Evolutionary conservation across 2,797 vertebrate species (phyloP), one percentile per base, ranked within the genome.

Genomic region (Acanthis flammea): DNA sequence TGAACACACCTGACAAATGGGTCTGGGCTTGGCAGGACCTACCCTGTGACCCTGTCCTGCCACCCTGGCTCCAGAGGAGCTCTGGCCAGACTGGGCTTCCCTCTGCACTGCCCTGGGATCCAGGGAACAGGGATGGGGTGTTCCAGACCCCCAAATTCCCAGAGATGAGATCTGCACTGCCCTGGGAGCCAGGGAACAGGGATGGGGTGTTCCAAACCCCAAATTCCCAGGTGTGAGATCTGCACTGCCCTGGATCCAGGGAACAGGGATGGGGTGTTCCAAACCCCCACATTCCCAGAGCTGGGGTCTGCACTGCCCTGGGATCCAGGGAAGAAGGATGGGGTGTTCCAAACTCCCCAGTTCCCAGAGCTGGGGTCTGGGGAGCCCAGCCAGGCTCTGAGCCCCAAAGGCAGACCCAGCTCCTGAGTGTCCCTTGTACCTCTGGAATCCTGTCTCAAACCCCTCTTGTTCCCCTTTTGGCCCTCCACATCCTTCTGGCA

Each of bases 1-100:
- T 80, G 14, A 22, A 66, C 71, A 47, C 14, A 25, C 61, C 84
- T 62, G 84, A 82, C 70, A 80, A 79, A 94, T 72, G 62, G 37
- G 55, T 6, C 33, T 27, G 53, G 86, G 54, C 33, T 35, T 24
- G 62, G 51, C 78, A 75, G 60, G 78, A 67, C 12, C 15, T 18
- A 15, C 22, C 58, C 75, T 24, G 45, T 50, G 51, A n/a, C 35
- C 72, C 51, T 76, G 37, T 53, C n/a, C 58, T 61, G 55, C 68
- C 81, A 37, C 3, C n/a, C 79, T 33, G 39, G 31, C 77, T 74
- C 71, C 57, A 54, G 37, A 55, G 6, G 42, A 37, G 39, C 72
- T 63, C 31, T 22, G 51, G 5, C 53, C 28, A 70, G 37, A 50
- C 48, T 21, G 28, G 19, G 39, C 44, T 53, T 37, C 44, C 48